These are phyloP conservation scores for Madoqua kirkii DNA, from an alignment of 2,113 vertebrate genomes.

Conservation along the genomic window DNA sequence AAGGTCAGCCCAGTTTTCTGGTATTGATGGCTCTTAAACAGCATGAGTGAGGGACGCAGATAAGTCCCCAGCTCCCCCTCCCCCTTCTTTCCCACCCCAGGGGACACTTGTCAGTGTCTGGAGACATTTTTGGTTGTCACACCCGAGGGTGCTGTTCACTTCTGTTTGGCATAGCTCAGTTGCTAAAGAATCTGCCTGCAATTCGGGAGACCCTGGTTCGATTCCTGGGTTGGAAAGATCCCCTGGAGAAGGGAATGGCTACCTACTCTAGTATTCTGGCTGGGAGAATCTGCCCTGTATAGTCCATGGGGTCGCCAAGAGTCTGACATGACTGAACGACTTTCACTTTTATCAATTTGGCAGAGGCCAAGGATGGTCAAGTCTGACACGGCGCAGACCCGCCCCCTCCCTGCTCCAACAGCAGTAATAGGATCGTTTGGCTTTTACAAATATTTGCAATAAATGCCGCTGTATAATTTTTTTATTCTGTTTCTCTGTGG, in stretches of 20 bases:
- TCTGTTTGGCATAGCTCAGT: background rate
- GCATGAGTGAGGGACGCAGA: fast-evolving
- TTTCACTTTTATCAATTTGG: background rate
- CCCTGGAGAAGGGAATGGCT: background rate
- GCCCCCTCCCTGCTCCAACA: fast-evolving
- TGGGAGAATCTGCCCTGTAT: background rate
- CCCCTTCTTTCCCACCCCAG: background rate
- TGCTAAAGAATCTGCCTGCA: background rate
- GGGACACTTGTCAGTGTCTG: background rate
- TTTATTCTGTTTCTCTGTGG: background rate
- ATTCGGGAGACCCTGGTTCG: fast-evolving
- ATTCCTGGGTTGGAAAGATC: background rate
- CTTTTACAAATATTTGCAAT: background rate
- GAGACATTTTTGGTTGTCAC: background rate
- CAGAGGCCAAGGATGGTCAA: background rate
- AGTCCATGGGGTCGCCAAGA: background rate
- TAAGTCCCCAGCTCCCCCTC: background rate
- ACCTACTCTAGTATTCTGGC: background rate
- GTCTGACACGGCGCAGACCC: fast-evolving
- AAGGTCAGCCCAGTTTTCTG: background rate
- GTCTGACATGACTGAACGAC: background rate
- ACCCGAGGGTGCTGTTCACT: background rate
- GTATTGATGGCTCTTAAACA: background rate
- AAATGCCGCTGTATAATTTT: background rate
- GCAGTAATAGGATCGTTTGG: background rate